Conservation (phyloP, 2,888 invertebrate species). For the Therioaphis trifolii region DNA sequence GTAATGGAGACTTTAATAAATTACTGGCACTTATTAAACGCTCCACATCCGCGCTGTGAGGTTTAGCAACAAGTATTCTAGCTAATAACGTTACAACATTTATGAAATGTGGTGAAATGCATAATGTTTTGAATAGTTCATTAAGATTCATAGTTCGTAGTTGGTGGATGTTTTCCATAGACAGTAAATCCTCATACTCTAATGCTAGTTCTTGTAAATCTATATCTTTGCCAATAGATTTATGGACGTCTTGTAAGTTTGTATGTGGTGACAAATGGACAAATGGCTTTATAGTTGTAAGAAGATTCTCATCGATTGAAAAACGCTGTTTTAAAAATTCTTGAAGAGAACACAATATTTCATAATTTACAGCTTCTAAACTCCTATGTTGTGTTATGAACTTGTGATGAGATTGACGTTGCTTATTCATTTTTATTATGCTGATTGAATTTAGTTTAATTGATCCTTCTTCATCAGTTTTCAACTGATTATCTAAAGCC, state of each 20-base stretch:
- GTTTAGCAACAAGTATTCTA: too few relatives aligned
- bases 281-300: slow-evolving; percentile 14
- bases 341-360: slow-evolving; percentile 27
- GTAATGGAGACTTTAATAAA: too few relatives aligned
- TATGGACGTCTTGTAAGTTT: not conserved
- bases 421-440: slow-evolving; percentile 1
- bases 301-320: not conserved
- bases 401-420: slow-evolving; percentile 24
- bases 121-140: too few relatives aligned
- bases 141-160: too few relatives aligned
- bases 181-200: not conserved
- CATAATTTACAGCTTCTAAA: slow-evolving; percentile 11
- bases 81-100: too few relatives aligned
- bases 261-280: slow-evolving; percentile 3
- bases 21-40: too few relatives aligned
- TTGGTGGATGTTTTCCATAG: not conserved
- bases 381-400: not conserved
- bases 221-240: slow-evolving; percentile 13
- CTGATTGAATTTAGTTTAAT: not conserved
- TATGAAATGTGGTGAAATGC: too few relatives aligned
- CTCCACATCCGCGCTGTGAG: too few relatives aligned
- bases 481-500: slow-evolving; percentile 15
- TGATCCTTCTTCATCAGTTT: slow-evolving; percentile 17
- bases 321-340: slow-evolving; percentile 9
- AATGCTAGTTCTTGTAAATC: slow-evolving; percentile 6